A percentile compares a stretch with the other conserved stretches of the same genome.
These are phyloP conservation scores for Drosophila punjabiensis DNA, from an alignment of 1,140 invertebrate genomes.

Conservation along the genomic window DNA sequence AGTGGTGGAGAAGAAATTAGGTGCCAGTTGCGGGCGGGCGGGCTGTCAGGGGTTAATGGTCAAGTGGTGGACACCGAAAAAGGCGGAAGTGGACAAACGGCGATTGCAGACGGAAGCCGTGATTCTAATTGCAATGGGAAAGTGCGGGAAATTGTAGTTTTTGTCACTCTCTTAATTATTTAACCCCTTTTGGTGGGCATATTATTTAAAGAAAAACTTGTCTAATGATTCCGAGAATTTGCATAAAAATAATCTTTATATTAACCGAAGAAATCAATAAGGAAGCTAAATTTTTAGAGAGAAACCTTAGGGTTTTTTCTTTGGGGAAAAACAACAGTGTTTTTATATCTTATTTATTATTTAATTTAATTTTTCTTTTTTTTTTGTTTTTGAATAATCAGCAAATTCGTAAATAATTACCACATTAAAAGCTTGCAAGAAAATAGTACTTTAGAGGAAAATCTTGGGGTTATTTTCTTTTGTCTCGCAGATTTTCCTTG, in stretches of 20 bases:
- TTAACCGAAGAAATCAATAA: not conserved
- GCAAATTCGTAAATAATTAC: not conserved
- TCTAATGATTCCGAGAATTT: not conserved
- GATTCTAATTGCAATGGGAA: conserved; percentile 41
- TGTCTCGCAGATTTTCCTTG: too few relatives aligned
- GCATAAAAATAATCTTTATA: not conserved
- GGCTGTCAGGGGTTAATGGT: conserved; percentile 6
- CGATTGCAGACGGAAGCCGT: conserved; percentile 27
- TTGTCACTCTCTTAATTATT: not conserved
- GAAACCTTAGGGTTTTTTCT: not conserved
- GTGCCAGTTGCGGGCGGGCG: too few relatives aligned
- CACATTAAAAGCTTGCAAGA: too few relatives aligned
- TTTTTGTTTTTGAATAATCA: too few relatives aligned
- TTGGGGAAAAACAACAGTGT: too few relatives aligned
- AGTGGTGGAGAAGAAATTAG: not conserved
- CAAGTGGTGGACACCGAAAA: conserved; percentile 8
- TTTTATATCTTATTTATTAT: not conserved
- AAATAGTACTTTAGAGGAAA: not conserved
- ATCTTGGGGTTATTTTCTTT: not conserved
- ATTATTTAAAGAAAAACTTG: not conserved
- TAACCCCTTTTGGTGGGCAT: not conserved
- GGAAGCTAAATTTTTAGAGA: not conserved
- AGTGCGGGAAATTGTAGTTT: not conserved
- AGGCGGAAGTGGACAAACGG: conserved; percentile 7
- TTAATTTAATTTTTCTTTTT: too few relatives aligned